Conservation (phyloP, 2,797 vertebrate species). For the Scomberomorus guttatus region DNA sequence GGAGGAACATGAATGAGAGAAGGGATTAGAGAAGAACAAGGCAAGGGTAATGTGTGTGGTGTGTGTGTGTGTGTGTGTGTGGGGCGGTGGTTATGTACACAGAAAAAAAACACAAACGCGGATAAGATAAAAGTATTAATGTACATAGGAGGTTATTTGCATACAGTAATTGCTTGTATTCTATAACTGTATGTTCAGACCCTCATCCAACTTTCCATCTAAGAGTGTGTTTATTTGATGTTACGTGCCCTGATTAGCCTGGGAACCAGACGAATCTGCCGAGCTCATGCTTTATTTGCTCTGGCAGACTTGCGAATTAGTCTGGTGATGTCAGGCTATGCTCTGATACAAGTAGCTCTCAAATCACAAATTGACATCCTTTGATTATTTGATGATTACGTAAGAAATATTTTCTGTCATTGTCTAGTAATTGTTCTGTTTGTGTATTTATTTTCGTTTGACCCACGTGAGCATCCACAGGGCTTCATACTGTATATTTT, state of each 20-base stretch:
- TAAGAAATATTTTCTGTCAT: neutral
- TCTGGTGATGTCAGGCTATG: too few relatives aligned
- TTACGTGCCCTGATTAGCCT: neutral
- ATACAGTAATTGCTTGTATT: slow-evolving; percentile 53
- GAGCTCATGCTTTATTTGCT: too few relatives aligned
- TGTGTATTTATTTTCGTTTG: neutral
- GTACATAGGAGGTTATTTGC: slow-evolving; percentile 55
- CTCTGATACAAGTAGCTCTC: too few relatives aligned
- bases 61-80: slow-evolving; percentile 16
- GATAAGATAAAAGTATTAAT: slow-evolving; percentile 37
- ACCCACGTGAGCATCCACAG: slow-evolving; percentile 11
- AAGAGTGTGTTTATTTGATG: neutral
- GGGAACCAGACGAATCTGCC: too few relatives aligned
- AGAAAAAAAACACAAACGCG: slow-evolving; percentile 1
- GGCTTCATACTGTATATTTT: slow-evolving; percentile 17
- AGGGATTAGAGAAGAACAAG: slow-evolving; percentile 68
- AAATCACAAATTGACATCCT: too few relatives aligned
- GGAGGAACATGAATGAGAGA: slow-evolving; percentile 60
- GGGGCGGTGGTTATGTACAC: neutral
- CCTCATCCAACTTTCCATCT: slow-evolving; percentile 22
- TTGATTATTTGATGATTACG: too few relatives aligned
- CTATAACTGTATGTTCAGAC: slow-evolving; percentile 12
- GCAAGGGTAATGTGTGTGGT: slow-evolving; percentile 25
- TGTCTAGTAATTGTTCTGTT: slow-evolving; percentile 15
- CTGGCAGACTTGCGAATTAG: too few relatives aligned